These are phyloP conservation scores for Drosophila incognita DNA, from an alignment of 2,888 invertebrate genomes.

Conservation along the genomic window DNA sequence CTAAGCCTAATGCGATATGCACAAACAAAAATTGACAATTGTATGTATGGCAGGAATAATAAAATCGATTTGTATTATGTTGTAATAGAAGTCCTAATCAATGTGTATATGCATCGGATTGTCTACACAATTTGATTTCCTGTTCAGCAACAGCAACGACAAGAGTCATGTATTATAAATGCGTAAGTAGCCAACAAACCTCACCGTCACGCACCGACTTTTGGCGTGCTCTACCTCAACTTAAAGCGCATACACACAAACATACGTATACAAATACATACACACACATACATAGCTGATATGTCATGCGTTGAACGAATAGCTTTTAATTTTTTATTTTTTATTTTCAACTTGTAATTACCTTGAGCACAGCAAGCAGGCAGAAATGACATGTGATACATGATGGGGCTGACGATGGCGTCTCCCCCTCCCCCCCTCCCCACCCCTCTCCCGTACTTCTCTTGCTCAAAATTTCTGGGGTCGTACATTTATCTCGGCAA, in stretches of 20 bases:
- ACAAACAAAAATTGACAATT: conserved; percentile 7
- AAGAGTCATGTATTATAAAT: conserved; percentile 37
- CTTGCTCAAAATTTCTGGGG: neutral
- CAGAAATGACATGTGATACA: conserved; percentile 33
- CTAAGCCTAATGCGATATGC: conserved; percentile 7
- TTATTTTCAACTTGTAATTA: conserved; percentile 23
- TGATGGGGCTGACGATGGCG: neutral
- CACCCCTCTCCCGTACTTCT: neutral
- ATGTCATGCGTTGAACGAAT: conserved; percentile 16
- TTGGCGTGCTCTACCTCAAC: neutral
- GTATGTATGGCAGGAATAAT: neutral
- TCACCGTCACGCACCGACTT: neutral
- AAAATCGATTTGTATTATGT: conserved; percentile 1
- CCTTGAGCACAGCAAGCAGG: conserved; percentile 18
- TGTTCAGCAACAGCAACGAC: conserved; percentile 10
- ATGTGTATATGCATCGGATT: conserved; percentile 2
- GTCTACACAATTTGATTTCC: conserved; percentile 20
- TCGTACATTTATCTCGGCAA: neutral
- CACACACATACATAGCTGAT: neutral
- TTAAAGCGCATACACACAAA: neutral
- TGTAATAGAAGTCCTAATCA: neutral
- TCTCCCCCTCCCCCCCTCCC: neutral
- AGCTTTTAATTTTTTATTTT: conserved; percentile 1
- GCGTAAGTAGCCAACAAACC: conserved; percentile 17
- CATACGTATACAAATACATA: neutral